Base-by-base conservation (phyloP, 2,797 vertebrate genomes). In the Argentina silus region DNA sequence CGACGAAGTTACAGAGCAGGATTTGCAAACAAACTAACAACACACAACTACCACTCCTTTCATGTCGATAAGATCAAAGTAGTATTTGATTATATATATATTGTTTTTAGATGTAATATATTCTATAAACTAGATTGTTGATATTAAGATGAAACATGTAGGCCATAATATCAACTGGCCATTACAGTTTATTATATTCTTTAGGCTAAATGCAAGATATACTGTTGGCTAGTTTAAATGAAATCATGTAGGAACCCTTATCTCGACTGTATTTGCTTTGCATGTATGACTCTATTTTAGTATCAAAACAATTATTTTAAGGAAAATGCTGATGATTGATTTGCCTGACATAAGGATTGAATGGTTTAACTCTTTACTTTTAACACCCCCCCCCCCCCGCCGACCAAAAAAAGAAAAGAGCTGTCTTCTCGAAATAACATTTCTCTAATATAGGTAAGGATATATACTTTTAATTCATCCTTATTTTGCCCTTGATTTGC, bases 31-130 rank as follows among this genome's bases (percentile, higher is more conserved):
- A 17, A 59, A 48, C 1, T 11, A 48, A 48, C 27, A 6, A 10
- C 15, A 67, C 51, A 70, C 36, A 73, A 78, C 76, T 44, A 59
- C 48, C 8, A 0, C 6, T 51, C 61, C 48, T 80, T 69, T 79
- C 50, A 78, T 75, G 36, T 50, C 0, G 11, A 53, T 4, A 12
- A 62, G 60, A 78, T 79, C 68, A 81, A 77, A 80, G 72, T 51
- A 74, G 42, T 0, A 27, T 15, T 1, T 23, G 6, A 23, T 51
- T 10, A 0, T 19, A 42, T 6, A 6, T 5, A 6, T 27, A 21
- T 42, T 14, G 3, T 62, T 62, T 36, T 36, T 14, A 2, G 2
- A 62, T n/a, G 17, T 62, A 43, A 62, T 27, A 1, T 59, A 36
- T 6, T 21, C 21, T 11, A 14, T 27, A 27, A 5, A 60, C n/a